Evolutionary conservation across 2,888 invertebrate species (phyloP).

Genomic region (Melanargia galathea): DNA sequence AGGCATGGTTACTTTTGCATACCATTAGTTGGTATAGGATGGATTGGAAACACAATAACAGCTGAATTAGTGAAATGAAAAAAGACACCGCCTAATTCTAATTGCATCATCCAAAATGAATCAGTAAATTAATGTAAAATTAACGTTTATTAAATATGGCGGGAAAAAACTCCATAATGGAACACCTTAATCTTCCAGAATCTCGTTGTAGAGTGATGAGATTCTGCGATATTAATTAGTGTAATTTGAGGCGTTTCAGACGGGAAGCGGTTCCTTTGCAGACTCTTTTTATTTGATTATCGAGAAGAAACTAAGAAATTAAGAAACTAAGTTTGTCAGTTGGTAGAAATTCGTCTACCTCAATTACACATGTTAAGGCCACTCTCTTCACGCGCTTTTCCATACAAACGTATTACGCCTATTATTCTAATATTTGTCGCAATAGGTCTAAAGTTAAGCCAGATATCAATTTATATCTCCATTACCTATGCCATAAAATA

Average conservation of each 20-base stretch:
- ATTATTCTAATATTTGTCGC: too few species aligned
- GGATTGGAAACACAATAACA: neutral
- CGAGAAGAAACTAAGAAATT: too few species aligned
- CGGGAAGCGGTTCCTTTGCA: constrained; percentile 15
- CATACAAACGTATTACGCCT: too few species aligned
- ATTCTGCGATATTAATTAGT: constrained; percentile 75
- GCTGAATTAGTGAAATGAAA: neutral
- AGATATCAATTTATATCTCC: too few species aligned
- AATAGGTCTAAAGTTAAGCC: too few species aligned
- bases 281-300: neutral
- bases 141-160: constrained; percentile 39
- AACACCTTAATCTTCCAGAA: constrained; percentile 74
- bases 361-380: too few species aligned
- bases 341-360: too few species aligned
- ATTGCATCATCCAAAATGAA: constrained; percentile 4
- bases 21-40: too few species aligned
- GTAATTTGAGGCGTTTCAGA: constrained; percentile 49
- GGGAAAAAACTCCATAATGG: constrained; percentile 58
- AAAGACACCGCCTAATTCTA: neutral
- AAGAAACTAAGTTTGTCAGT: too few species aligned
- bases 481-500: too few species aligned
- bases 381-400: too few species aligned
- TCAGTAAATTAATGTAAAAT: constrained; percentile 25
- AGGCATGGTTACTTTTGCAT: too few species aligned
- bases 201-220: constrained; percentile 69